These are phyloP conservation scores for Tenthredo notha DNA, from an alignment of 2,888 invertebrate genomes.

Conservation along the genomic window DNA sequence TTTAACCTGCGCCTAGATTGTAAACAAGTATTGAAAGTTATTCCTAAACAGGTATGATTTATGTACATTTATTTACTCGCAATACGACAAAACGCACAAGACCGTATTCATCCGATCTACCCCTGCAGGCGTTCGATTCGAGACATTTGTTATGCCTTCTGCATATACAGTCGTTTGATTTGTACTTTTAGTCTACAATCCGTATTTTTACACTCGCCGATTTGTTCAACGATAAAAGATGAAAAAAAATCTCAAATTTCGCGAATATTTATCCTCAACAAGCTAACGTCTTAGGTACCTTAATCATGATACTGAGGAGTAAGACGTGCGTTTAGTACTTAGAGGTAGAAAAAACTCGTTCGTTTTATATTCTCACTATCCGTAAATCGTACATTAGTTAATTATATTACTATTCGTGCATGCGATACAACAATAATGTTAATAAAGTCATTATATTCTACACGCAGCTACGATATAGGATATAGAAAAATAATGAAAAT, in stretches of 20 bases:
- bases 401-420: constrained; percentile 17
- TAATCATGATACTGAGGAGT: neutral
- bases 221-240: neutral
- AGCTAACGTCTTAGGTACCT: neutral
- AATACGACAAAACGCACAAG: neutral
- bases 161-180: neutral
- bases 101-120: neutral
- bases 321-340: neutral
- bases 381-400: neutral
- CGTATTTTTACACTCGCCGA: neutral
- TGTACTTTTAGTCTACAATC: neutral
- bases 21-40: constrained; percentile 40
- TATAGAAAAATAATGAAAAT: constrained; percentile 1
- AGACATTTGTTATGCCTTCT: neutral
- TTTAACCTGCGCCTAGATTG: constrained; percentile 18
- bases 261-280: neutral
- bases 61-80: constrained; percentile 36
- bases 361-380: constrained; percentile 9
- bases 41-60: constrained; percentile 42
- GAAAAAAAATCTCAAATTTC: neutral
- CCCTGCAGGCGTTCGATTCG: neutral
- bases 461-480: neutral
- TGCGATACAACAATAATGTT: constrained; percentile 6
- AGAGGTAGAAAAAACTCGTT: neutral
- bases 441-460: constrained; percentile 32